phyloP scores from a whole-genome alignment of 2,888 invertebrate species.

The Theristus sp. region DNA sequence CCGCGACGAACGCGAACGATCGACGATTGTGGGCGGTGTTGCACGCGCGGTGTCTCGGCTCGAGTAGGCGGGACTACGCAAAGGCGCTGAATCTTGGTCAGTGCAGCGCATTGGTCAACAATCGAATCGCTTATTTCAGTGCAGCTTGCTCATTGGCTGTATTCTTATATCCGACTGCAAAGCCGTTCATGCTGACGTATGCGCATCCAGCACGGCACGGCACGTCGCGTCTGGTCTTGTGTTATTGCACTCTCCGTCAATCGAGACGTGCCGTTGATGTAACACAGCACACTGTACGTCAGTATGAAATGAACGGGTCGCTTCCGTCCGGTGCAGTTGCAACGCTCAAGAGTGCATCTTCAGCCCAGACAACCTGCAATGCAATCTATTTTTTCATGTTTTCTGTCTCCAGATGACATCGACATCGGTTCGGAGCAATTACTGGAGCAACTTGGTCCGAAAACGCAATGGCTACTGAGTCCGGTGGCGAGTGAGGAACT shows the following conservation, averaged over 20 bases:
- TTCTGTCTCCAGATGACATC: too few relatives aligned
- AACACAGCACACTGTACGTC: too few relatives aligned
- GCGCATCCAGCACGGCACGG: too few relatives aligned
- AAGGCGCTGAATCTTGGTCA: background rate
- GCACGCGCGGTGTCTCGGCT: background rate
- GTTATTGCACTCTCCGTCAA: too few relatives aligned
- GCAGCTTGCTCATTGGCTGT: background rate
- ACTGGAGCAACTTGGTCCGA: background rate
- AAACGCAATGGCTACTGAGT: background rate
- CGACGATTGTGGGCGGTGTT: background rate
- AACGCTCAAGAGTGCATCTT: too few relatives aligned
- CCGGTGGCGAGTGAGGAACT: background rate
- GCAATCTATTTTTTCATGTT: too few relatives aligned
- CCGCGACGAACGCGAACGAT: too few relatives aligned
- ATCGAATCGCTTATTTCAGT: background rate
- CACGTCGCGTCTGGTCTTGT: too few relatives aligned
- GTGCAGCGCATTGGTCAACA: background rate
- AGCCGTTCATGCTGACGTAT: background rate
- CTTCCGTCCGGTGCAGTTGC: too few relatives aligned
- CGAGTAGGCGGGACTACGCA: background rate
- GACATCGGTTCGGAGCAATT: background rate
- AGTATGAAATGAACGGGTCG: too few relatives aligned
- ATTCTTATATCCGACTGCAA: background rate
- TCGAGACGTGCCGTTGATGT: too few relatives aligned
- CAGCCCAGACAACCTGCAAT: too few relatives aligned